Base-by-base conservation (phyloP, 2,888 invertebrate species). In the Ophioninae sp. region DNA sequence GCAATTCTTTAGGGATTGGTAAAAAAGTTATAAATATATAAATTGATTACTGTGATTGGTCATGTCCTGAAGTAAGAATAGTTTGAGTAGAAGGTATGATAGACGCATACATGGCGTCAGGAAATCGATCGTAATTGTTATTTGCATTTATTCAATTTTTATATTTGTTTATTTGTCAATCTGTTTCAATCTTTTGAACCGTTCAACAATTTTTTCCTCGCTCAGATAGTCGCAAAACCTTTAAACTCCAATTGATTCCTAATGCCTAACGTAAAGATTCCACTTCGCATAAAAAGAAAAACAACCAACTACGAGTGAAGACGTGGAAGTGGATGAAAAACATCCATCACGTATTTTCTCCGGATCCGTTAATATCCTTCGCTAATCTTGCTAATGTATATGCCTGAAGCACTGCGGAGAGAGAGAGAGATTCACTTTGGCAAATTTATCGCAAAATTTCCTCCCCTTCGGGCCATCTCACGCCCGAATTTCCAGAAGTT, bases 401-500 rank as follows among this genome's bases (percentile, higher is more conserved):
- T 64, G 41, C 64, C 58, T 39, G 17, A 39, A 56, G 22, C 23
- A 17, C 56, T 22, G n/a, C 13, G 41, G 22, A 30, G 68, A 20
- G 37, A 30, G 68, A 20, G 37, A 30, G 61, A 39, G 74, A 79
- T 79, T 79, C 74, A 44, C 73, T 73, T 61, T 3, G 56, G 39
- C 20, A 79, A 76, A 79, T 81, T 81, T 76, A 81, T 79, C 22
- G 37, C 9, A 58, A 44, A 79, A 59, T 79, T 75, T 56, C 61
- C 51, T 61, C 44, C 68, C 65, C 61, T 68, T 61, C 30, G 58
- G 61, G 65, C n/a, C 61, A 30, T 77, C 56, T 77, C 63, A n/a
- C 61, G 30, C 58, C 30, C 58, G 72, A 79, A 84, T 76, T 84
- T 76, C 58, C 79, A 56, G 67, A 51, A 61, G 74, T 51, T 79